Evolutionary conservation across 2,113 vertebrate genomes (phyloP), one percentile per base, ranked within the genome.

Genomic region (Phocoena sinus): DNA sequence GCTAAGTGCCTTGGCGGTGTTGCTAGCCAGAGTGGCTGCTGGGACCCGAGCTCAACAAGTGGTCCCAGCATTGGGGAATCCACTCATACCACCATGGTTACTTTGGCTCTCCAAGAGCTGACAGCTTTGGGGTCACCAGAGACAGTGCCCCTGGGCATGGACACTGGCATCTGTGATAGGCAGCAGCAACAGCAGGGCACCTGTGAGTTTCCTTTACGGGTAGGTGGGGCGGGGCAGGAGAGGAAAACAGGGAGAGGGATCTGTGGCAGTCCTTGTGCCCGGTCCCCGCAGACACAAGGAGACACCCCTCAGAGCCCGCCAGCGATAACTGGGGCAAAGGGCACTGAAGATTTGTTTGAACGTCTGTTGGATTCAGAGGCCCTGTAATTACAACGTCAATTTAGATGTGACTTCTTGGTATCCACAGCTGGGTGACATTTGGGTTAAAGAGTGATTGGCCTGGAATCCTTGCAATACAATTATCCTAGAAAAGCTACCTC

Each of bases 401-500:
- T 96, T 94, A 85, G 50, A 90, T 56, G 65, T 84, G 93, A 89
- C 15, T 26, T 10, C 67, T 60, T 79, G 90, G 33, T 50, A 38
- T 50, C 70, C 33, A 18, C 41, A 84, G 74, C 21, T 86, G 93
- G 63, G 91, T 95, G 84, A 76, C 87, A 28, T 94, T 65, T 50
- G 41, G 94, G 67, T 89, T 82, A 95, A 96, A 88, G n/a, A 81
- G 68, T 38, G 44, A 21, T 76, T 95, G 87, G 63, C 70, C 74
- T 36, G 28, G 17, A 79, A 68, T 90, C 12, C 41, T 77, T 71
- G 47, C 31, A 83, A 89, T 70, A 41, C 90, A 96, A 85, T 92
- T 97, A 86, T 92, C 50, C 68, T 93, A 31, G 68, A 83, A 95
- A 92, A 79, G 21, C 58, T 71, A 79, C 85, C 76, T 74, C 56